Evolutionary conservation across 2,888 invertebrate genomes (phyloP).

Genomic region (Parnassius smintheus): DNA sequence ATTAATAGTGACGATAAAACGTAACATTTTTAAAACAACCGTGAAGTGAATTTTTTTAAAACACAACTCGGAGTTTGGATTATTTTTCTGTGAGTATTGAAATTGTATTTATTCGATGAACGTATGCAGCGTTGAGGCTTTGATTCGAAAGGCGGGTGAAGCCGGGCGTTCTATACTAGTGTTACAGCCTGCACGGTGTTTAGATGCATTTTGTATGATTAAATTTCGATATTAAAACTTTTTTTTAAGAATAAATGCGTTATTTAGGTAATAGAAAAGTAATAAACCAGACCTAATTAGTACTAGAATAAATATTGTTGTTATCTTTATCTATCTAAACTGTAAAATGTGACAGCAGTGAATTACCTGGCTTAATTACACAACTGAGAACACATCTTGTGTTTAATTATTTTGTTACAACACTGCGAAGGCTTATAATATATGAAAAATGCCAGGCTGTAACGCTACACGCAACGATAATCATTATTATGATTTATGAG

Average conservation of each 20-base stretch:
- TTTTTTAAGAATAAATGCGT: background rate
- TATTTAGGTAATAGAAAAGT: background rate
- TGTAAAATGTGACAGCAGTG: background rate
- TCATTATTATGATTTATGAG: too few relatives aligned
- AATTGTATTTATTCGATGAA: constrained; percentile 33
- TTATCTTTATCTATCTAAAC: too few relatives aligned
- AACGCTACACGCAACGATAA: too few relatives aligned
- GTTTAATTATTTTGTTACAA: too few relatives aligned
- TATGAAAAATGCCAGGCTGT: too few relatives aligned
- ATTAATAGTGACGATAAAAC: constrained; percentile 45
- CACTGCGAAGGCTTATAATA: too few relatives aligned
- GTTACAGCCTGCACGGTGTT: constrained; percentile 33
- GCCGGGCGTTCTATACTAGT: constrained; percentile 38
- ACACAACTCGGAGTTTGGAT: constrained; percentile 57
- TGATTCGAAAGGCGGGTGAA: constrained; percentile 54
- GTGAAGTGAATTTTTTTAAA: constrained; percentile 62
- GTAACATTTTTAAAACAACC: constrained; percentile 55
- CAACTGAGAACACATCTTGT: too few relatives aligned
- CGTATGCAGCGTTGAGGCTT: constrained; percentile 26
- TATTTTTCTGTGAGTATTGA: constrained; percentile 62
- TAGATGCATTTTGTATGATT: constrained; percentile 14
- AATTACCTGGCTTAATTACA: constrained; percentile 7
- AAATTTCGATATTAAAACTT: background rate
- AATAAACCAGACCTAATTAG: too few relatives aligned
- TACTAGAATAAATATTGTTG: too few relatives aligned